Percentiles rank a stretch among this genome's conserved stretches.
Evolutionary conservation across 2,888 invertebrate species (phyloP).

Genomic region (Heliothis peltigera): DNA sequence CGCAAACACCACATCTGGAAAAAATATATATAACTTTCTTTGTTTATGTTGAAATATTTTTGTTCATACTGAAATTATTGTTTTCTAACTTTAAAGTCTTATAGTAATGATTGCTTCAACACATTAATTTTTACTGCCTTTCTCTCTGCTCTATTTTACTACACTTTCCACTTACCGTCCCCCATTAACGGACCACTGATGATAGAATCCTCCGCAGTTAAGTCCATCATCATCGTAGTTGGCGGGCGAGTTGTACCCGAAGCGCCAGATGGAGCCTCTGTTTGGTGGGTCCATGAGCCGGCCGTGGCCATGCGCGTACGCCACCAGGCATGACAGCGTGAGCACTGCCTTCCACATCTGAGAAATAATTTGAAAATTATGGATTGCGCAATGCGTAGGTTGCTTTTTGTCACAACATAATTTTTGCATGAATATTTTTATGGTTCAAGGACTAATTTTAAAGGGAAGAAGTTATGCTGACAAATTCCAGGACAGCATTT

Average conservation of each 20-base stretch:
- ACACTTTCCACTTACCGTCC: conserved; percentile 90
- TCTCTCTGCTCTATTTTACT: too few species aligned
- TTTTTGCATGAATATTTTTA: too few species aligned
- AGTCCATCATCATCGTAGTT: conserved; percentile 96
- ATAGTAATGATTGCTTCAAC: too few species aligned
- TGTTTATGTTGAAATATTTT: background rate
- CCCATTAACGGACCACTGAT: conserved; percentile 93
- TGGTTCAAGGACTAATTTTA: too few species aligned
- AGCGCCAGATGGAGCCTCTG: conserved; percentile 94
- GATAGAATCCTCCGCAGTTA: conserved; percentile 94
- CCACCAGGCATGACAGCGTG: conserved; percentile 58
- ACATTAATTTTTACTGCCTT: too few species aligned
- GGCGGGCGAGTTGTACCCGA: conserved; percentile 93
- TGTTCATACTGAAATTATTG: too few species aligned
- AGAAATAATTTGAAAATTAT: background rate
- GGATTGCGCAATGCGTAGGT: background rate
- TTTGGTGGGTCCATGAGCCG: conserved; percentile 94
- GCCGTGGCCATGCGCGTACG: conserved; percentile 90
- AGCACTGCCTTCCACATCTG: conserved; percentile 73
- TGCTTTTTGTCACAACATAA: background rate
- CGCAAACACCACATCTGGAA: conserved; percentile 93
- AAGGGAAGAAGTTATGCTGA: too few species aligned
- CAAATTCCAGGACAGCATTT: too few species aligned
- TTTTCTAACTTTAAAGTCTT: too few species aligned
- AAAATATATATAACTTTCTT: background rate